Evolutionary conservation across 2,113 vertebrate species (phyloP).

Genomic region (Glareola pratincola): DNA sequence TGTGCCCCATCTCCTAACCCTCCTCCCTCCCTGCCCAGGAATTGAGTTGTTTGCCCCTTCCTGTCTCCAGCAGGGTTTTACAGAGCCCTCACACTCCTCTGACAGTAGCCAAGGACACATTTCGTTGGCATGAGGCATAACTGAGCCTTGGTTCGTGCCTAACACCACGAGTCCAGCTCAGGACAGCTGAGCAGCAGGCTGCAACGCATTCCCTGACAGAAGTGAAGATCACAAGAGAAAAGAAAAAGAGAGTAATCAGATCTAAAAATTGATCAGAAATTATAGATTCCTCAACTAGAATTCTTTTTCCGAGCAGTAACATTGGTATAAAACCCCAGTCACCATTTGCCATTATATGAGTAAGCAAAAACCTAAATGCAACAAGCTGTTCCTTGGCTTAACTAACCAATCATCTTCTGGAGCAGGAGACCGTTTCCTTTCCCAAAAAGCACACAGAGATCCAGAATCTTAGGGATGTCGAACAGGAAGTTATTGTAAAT

Average conservation of each 20-base stretch:
- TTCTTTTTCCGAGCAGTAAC: background rate
- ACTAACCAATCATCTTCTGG: slow-evolving; percentile 94
- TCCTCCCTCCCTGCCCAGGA: background rate
- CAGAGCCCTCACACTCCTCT: background rate
- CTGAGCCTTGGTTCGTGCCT: background rate
- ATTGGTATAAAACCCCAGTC: background rate
- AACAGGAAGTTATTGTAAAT: slow-evolving; percentile 97
- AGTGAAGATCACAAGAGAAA: background rate
- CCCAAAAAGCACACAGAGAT: slow-evolving; percentile 94
- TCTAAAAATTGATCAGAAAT: background rate
- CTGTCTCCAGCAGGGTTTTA: background rate
- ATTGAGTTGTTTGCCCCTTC: background rate
- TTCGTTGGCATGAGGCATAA: background rate
- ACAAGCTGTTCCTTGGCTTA: background rate
- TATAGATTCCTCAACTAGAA: background rate
- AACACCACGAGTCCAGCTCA: rapidly evolving
- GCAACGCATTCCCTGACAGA: background rate
- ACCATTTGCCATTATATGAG: background rate
- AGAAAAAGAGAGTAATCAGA: background rate
- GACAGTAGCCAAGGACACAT: background rate
- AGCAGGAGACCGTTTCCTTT: slow-evolving; percentile 90
- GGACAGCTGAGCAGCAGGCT: background rate
- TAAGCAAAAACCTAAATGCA: background rate
- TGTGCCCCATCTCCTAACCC: background rate
- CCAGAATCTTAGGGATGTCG: slow-evolving; percentile 96